phyloP scores from a whole-genome alignment of 2,888 invertebrate species.

The Eristalis tenax region DNA sequence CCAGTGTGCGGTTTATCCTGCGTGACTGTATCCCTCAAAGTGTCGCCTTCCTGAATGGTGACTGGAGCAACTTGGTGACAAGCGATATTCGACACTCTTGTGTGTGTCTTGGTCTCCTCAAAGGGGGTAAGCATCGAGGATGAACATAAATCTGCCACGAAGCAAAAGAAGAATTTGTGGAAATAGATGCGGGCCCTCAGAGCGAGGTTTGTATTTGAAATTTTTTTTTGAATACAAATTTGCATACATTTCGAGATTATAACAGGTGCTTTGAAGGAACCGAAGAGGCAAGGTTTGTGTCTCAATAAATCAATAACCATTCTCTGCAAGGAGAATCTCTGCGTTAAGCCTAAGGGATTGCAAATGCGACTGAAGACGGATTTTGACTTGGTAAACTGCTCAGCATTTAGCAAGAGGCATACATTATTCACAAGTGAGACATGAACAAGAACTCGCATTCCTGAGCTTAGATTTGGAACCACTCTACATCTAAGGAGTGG shows the following conservation, averaged over 20 bases:
- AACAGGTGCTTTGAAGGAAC: not conserved
- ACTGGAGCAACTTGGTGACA: constrained; percentile 3
- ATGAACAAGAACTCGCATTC: no score
- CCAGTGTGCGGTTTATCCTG: not conserved
- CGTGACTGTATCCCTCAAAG: constrained; percentile 28
- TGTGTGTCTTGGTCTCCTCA: constrained; percentile 10
- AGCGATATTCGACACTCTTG: not conserved
- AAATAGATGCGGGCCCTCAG: constrained; percentile 10
- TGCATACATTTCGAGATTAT: constrained; percentile 26
- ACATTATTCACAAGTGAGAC: not conserved
- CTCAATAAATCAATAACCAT: not conserved
- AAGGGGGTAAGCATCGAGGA: constrained; percentile 32
- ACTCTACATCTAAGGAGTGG: no score
- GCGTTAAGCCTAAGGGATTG: not conserved
- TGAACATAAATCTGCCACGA: constrained; percentile 62
- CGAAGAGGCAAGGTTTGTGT: not conserved
- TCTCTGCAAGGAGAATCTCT: not conserved
- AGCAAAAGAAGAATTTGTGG: constrained; percentile 63
- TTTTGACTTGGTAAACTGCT: not conserved
- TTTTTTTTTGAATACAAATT: constrained; percentile 37
- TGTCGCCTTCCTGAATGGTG: constrained; percentile 34
- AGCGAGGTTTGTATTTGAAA: constrained; percentile 3
- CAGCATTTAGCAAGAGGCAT: not conserved
- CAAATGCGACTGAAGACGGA: not conserved
- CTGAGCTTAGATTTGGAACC: no score